Base-by-base conservation (phyloP, 2,888 invertebrate species). In the Eupithecia centaureata region DNA sequence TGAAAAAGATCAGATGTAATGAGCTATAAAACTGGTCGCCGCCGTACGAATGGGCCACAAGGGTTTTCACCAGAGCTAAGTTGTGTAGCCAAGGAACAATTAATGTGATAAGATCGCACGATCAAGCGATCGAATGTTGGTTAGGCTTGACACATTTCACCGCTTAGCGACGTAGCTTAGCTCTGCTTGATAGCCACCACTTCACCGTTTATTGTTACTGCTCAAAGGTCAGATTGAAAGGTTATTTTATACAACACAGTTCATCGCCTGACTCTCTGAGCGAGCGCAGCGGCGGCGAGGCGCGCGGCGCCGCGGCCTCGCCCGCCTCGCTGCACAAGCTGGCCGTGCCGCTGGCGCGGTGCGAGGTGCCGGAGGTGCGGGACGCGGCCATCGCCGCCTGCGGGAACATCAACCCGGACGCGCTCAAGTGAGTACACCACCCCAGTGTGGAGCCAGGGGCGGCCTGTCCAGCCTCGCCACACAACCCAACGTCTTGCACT, bases 341-440 rank as follows among this genome's bases (percentile, higher is more conserved):
- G 75, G 96, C 99, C 13, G 97, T 98, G 67, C 99, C 98, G 10
- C 94, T 99, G 76, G 94, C 99, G 64, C 95, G 98, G 64, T 99
- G 98, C 90, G 99, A 99, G 89, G 96, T 97, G 63, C 95, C 95
- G 1, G 99, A 99, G 86, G 98, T 99, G 72, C 94, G 99, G 69
- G 99, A 99, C 90, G 97, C 98, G 0, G 98, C 98, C 7, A 97
- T 99, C 15, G 95, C 97, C 77, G 99, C 99, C 1, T 95, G 99
- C 72, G 99, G 99, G 62, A 97, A 98, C 92, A 97, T 98, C 82
- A 99, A 99, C 89, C 96, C 98, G 22, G 96, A 97, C 77, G 98
- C 99, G 10, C 95, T 99, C 71, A 98, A 98, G 98, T 99, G 92
- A 94, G 94, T 91, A 65, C 30, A 52, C 33, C 18, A 13, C 25